phyloP scores from a whole-genome alignment of 2,888 invertebrate genomes.

The Aphodius sticticus region DNA sequence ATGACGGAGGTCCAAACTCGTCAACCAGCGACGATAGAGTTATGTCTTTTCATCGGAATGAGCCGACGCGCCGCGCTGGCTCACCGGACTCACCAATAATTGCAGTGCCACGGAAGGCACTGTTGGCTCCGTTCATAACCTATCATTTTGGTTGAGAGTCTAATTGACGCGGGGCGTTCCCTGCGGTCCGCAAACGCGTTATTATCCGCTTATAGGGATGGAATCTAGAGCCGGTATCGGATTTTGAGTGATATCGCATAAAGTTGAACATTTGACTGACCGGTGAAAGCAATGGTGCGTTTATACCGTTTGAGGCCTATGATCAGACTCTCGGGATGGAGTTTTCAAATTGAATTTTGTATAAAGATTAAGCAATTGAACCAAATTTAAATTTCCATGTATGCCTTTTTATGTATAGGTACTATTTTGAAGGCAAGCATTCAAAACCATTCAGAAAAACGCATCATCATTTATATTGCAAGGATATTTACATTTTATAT shows the following conservation, averaged over 20 bases:
- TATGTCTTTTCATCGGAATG: conserved; percentile 16
- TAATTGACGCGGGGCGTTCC: not conserved
- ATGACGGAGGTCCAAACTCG: conserved; percentile 18
- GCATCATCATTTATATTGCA: too few species aligned
- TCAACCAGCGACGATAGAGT: conserved; percentile 13
- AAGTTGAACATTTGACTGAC: conserved; percentile 25
- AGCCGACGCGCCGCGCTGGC: not conserved
- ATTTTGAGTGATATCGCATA: not conserved
- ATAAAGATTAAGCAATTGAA: too few species aligned
- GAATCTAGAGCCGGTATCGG: not conserved
- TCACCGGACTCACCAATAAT: conserved; percentile 10
- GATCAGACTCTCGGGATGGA: too few species aligned
- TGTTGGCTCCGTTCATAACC: not conserved
- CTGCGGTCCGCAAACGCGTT: conserved; percentile 4
- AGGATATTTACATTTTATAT: too few species aligned
- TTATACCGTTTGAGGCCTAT: not conserved
- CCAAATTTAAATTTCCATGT: too few species aligned
- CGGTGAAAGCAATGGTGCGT: conserved; percentile 13
- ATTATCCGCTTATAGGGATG: not conserved
- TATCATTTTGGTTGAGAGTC: not conserved
- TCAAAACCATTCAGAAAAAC: too few species aligned
- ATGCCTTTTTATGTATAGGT: too few species aligned
- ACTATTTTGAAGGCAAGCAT: too few species aligned
- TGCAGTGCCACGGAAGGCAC: not conserved
- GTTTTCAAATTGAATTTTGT: too few species aligned